Evolutionary conservation across 2,797 vertebrate species (phyloP), one percentile per base, ranked within the genome.

Genomic region (Squalus acanthias): DNA sequence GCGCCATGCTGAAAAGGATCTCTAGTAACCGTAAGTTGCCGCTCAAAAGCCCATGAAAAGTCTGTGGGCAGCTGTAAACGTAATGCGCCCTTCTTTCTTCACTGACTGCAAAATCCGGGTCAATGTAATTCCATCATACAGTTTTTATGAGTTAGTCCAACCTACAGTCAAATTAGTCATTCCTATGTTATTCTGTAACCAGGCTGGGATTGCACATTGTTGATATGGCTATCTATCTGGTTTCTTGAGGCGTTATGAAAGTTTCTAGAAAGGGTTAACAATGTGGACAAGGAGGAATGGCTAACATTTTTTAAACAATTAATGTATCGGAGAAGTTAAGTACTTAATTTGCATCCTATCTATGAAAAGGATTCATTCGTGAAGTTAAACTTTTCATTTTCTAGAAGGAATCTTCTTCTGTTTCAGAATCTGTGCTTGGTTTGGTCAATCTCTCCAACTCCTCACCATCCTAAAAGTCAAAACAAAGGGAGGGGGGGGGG

Each of bases 361-460:
- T 39, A 33, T 67, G 15, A 60, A 72, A 72, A 76, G 9, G 20
- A 74, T 20, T 60, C 26, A 74, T 95, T 95, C 50, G 53, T 95
- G 20, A n/a, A n/a, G n/a, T 33, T 33, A 50, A 95, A 33, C 13
- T 26, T 69, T 94, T 8, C 29, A 76, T 26, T 24, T 33, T 69
- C 97, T 97, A 98, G 96, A 98, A 97, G 96, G 97, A 97, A 96
- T 99, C 99, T 96, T 99, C 98, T 97, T 98, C 99, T n/a, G 99
- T 99, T 50, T 99, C 99, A 0, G 98, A 98, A 97, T 99, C 99
- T 96, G 98, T 98, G 97, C 97, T 98, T 96, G 98, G 96, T 97
- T 99, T 99, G 0, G 98, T 98, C 96, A 99, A 96, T 96, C 99
- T 98, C 97, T 99, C 98, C 97, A 99, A 98, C 97, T 99, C 99